Base-by-base conservation (phyloP, 1,140 invertebrate genomes). In the Brachionus rubens region DNA sequence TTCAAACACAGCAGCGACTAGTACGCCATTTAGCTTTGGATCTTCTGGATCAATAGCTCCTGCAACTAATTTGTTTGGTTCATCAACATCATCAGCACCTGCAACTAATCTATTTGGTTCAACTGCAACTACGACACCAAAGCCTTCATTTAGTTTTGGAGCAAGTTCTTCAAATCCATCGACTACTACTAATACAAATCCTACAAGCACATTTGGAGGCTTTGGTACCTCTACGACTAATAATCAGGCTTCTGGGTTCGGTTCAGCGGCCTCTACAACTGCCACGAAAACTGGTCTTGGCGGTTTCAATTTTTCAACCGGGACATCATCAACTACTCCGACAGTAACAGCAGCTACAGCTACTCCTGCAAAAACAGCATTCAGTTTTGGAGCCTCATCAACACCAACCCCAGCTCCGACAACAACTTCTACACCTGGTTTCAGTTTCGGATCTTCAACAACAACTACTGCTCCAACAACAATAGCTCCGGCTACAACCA, bases 31-130 rank as follows among this genome's bases (percentile, higher is more conserved):
- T 7, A 76, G 41, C 43, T 48, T 62, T 76, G 19, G 33, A 76
- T 26, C 76, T 12, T 19, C 28, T 16, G 54, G 54, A 7, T 19
- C 54, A 40, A 33, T 36, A 0, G 36, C 14, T 33, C 36, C 54
- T 33, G 19, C 54, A 19, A 68, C 48, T 75, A 68, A 41, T 36
- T 9, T 36, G 3, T 36, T 36, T 30, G 24, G 54, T 75, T 26
- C 75, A 70, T 3, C 75, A 62, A 70, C 52, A 70, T 26, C 75
- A 70, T 26, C 75, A 62, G 26, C 75, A 62, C 16, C 75, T 24
- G 24, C 75, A 75, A 70, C 75, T 4, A 70, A 46, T 76, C 10
- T 47, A 62, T 26, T 47, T 76, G 24, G 33, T 41, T 26, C 62
- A 16, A 9, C 76, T 12, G 5, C 76, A 36, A 21, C 70, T 43